A percentile compares a stretch with the other conserved stretches of the same genome.
Evolutionary conservation across 2,797 vertebrate genomes (phyloP).

Genomic region (Ptychadena robeensis): DNA sequence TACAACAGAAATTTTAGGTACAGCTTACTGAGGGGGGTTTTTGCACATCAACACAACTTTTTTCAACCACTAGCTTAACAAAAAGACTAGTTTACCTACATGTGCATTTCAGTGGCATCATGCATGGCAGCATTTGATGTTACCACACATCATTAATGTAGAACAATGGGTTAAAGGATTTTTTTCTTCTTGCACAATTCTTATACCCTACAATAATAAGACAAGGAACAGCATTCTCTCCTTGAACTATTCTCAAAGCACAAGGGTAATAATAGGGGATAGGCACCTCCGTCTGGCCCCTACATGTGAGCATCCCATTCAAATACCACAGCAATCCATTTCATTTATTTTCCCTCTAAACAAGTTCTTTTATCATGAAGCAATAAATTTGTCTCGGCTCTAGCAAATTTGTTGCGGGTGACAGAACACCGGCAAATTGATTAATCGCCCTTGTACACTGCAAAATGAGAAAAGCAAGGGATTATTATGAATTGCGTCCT

Average conservation of each 20-base stretch:
- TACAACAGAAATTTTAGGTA: too few relatives aligned
- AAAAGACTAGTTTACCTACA: too few relatives aligned
- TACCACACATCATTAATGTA: not conserved
- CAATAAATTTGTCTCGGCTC: constrained; percentile 88
- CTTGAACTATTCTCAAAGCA: constrained; percentile 68
- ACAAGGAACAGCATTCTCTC: constrained; percentile 61
- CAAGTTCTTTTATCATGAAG: constrained; percentile 89
- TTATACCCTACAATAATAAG: constrained; percentile 39
- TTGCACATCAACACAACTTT: too few relatives aligned
- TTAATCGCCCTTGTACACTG: constrained; percentile 84
- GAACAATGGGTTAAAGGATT: constrained; percentile 10
- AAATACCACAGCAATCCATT: constrained; percentile 80
- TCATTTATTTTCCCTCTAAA: constrained; percentile 87
- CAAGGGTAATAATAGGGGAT: constrained; percentile 66
- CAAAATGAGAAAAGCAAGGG: constrained; percentile 88
- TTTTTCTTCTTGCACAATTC: not conserved
- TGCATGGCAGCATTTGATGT: not conserved
- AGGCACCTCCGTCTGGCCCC: constrained; percentile 72
- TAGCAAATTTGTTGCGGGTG: constrained; percentile 87
- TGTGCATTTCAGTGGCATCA: not conserved
- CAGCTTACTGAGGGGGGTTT: too few relatives aligned
- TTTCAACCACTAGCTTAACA: too few relatives aligned
- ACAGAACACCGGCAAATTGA: constrained; percentile 87
- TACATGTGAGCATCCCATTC: constrained; percentile 74
- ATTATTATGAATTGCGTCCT: constrained; percentile 98